Percentiles rank a stretch among this genome's conserved stretches.
phyloP scores from a whole-genome alignment of 2,113 vertebrate genomes.

The Grallaria varia region DNA sequence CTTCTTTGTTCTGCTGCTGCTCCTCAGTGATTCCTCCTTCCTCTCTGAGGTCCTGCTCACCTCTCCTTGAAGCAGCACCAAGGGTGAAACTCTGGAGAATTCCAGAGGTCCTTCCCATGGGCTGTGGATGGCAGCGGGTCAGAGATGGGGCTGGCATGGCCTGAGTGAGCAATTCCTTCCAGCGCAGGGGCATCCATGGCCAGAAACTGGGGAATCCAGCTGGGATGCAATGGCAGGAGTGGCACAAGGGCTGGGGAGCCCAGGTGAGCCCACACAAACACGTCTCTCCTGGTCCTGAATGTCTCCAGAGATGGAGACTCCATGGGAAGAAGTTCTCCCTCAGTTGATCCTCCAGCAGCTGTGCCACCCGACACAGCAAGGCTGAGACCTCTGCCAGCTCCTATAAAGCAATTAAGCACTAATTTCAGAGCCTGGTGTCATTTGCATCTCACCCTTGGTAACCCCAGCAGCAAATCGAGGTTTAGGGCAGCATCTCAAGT shows the following conservation, averaged over 20 bases:
- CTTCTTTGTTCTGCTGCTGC: background rate
- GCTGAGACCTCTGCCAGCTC: background rate
- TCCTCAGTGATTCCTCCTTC: background rate
- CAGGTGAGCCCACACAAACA: background rate
- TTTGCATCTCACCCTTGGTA: background rate
- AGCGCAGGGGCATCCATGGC: background rate
- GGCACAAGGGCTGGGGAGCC: background rate
- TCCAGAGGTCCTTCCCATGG: background rate
- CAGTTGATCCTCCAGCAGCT: background rate
- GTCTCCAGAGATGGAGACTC: background rate
- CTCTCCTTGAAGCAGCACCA: background rate
- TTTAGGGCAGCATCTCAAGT: background rate
- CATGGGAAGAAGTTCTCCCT: background rate
- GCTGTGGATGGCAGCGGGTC: background rate
- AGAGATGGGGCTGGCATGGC: background rate
- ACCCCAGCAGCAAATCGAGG: background rate
- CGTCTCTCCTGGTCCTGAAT: background rate
- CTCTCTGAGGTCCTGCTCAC: background rate
- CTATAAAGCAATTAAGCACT: background rate
- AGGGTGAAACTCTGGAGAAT: background rate
- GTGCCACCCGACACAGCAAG: background rate
- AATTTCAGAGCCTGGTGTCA: background rate
- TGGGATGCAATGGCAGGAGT: background rate
- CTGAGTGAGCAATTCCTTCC: background rate
- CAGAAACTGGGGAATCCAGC: background rate